These are phyloP conservation scores for Glossophaga mutica DNA, from an alignment of 2,797 vertebrate genomes.

Conservation along the genomic window DNA sequence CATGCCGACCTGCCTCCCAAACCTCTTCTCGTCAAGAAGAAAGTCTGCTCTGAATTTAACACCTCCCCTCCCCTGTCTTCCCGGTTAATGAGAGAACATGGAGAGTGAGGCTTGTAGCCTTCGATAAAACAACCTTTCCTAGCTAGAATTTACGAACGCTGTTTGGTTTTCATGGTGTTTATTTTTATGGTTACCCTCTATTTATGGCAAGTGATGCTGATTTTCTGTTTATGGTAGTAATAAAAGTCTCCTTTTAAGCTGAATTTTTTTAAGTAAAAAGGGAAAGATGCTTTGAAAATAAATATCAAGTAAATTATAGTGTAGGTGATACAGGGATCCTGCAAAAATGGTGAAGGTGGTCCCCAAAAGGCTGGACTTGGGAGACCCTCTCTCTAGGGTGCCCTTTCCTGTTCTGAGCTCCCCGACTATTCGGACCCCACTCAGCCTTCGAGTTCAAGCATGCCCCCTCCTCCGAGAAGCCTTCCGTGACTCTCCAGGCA, in stretches of 20 bases:
- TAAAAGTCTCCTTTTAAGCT: constrained; percentile 73
- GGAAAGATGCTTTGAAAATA: constrained; percentile 71
- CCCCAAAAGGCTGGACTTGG: background rate
- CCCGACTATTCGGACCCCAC: background rate
- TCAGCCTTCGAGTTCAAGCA: background rate
- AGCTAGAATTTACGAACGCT: background rate
- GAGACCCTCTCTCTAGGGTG: background rate
- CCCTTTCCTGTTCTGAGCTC: background rate
- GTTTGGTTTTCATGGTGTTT: constrained; percentile 45
- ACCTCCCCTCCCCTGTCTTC: background rate
- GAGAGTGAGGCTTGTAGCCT: background rate
- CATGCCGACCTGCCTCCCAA: too few relatives aligned
- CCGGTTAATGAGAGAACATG: background rate
- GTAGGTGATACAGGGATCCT: background rate
- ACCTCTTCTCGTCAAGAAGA: background rate
- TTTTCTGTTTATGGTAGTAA: constrained; percentile 67
- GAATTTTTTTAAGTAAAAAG: constrained; percentile 71
- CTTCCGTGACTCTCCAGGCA: background rate
- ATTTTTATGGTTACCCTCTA: constrained; percentile 65
- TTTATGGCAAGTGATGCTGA: constrained; percentile 67
- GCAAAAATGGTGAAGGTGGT: background rate
- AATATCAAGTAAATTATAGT: constrained; percentile 61
- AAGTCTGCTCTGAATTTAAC: background rate
- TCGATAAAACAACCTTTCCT: background rate
- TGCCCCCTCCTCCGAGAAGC: background rate